Evolutionary conservation across 2,888 invertebrate genomes (phyloP).

Genomic region (Andrena flavipes): DNA sequence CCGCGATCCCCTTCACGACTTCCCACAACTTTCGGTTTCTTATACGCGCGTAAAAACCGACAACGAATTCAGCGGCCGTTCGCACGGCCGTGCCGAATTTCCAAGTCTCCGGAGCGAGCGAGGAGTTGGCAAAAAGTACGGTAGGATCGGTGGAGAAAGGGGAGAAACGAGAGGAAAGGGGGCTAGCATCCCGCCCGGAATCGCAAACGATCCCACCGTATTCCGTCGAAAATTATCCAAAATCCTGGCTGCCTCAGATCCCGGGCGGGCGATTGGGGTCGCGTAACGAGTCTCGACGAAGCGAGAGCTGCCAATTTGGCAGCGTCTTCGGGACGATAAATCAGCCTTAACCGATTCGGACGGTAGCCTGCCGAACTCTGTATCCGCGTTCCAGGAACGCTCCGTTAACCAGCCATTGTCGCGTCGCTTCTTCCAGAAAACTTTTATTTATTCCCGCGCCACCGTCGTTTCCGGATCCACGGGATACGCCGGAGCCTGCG

Average conservation of each 20-base stretch:
- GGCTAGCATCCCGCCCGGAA: conserved; percentile 8
- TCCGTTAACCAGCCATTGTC: conserved; percentile 63
- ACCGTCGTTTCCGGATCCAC: too few species aligned
- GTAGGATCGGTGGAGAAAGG: background rate
- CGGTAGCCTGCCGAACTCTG: conserved; percentile 42
- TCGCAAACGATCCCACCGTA: conserved; percentile 38
- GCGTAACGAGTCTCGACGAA: conserved; percentile 61
- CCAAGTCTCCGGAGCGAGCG: background rate
- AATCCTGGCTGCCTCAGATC: conserved; percentile 61
- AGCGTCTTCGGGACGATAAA: conserved; percentile 63
- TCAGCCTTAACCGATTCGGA: conserved; percentile 60
- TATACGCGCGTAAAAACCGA: conserved; percentile 1
- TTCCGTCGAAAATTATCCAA: conserved; percentile 56
- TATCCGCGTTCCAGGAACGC: conserved; percentile 69
- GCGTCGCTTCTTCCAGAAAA: conserved; percentile 44
- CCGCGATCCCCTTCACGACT: conserved; percentile 20
- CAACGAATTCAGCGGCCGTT: background rate
- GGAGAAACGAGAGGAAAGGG: background rate
- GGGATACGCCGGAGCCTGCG: background rate
- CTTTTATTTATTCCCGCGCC: conserved; percentile 29
- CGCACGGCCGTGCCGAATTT: conserved; percentile 24
- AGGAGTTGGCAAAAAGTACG: conserved; percentile 14
- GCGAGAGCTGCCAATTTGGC: conserved; percentile 70
- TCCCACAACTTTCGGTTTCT: conserved; percentile 25
- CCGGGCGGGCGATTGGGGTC: conserved; percentile 49